Evolutionary conservation across 2,797 vertebrate species (phyloP).

Genomic region (Oreochromis mossambicus): DNA sequence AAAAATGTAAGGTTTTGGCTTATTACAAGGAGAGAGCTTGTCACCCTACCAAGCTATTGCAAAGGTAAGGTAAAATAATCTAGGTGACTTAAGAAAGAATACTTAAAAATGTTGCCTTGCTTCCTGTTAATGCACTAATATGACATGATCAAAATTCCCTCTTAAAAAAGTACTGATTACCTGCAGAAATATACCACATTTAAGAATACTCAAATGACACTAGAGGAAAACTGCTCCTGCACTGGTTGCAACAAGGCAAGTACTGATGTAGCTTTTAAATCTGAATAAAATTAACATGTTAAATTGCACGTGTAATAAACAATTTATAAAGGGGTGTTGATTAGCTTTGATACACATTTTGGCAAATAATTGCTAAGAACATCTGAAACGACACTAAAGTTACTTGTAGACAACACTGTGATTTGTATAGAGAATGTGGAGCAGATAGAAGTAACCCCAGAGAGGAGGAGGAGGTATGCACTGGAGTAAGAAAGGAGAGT

Average conservation of each 20-base stretch:
- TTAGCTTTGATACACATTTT: background rate
- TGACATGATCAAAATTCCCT: background rate
- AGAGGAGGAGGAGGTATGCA: rapidly evolving
- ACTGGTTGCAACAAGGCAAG: background rate
- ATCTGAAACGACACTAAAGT: background rate
- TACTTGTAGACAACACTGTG: background rate
- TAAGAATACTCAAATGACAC: rapidly evolving
- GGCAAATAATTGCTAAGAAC: background rate
- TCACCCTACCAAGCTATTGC: background rate
- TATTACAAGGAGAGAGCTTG: background rate
- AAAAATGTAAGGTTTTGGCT: background rate
- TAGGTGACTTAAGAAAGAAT: background rate
- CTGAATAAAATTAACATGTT: background rate
- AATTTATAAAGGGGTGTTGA: background rate
- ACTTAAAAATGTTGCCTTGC: background rate
- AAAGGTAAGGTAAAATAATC: background rate
- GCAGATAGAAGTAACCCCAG: background rate
- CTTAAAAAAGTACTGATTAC: background rate
- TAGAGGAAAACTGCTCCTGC: background rate
- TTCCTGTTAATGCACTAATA: background rate
- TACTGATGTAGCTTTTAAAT: background rate
- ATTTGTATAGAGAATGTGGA: background rate
- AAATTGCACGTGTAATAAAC: background rate
- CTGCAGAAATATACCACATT: background rate
- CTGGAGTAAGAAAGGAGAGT: background rate